phyloP scores from a whole-genome alignment of 1,140 invertebrate genomes.

The Triops cancriformis region DNA sequence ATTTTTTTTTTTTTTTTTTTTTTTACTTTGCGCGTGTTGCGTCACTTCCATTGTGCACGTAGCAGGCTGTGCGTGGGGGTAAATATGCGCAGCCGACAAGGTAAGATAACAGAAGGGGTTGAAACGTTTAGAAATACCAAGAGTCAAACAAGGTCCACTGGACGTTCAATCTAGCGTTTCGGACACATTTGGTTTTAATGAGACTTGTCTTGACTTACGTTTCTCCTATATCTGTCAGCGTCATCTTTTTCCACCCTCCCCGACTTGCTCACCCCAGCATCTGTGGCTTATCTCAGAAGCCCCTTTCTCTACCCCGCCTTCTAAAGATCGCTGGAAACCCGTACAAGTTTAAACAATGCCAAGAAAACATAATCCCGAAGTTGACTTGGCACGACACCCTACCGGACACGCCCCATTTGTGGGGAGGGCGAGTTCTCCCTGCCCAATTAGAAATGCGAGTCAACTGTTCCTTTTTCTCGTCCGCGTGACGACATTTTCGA shows the following conservation, averaged over 20 bases:
- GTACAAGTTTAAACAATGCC: neutral
- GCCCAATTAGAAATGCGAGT: conserved; percentile 55
- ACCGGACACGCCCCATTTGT: neutral
- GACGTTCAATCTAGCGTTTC: conserved; percentile 5
- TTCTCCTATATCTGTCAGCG: conserved; percentile 1
- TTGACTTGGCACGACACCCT: neutral
- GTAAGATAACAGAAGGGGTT: neutral
- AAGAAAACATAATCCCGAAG: neutral
- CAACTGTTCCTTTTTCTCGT: conserved; percentile 33
- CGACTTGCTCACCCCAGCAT: neutral
- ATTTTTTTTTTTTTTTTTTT: conserved; percentile 15
- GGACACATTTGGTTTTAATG: neutral
- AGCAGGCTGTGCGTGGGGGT: neutral
- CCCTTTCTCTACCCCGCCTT: too few relatives aligned
- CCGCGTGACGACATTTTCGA: conserved; percentile 5
- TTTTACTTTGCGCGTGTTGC: neutral
- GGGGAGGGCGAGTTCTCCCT: conserved; percentile 29
- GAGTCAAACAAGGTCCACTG: neutral
- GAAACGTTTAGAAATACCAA: too few relatives aligned
- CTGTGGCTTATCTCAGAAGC: neutral
- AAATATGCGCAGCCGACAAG: neutral
- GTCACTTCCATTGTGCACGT: conserved; percentile 11
- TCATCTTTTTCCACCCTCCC: neutral
- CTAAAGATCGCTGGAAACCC: too few relatives aligned
- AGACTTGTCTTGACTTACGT: neutral